Evolutionary conservation across 1,140 invertebrate genomes (phyloP).

Genomic region (Drosophila dunni): DNA sequence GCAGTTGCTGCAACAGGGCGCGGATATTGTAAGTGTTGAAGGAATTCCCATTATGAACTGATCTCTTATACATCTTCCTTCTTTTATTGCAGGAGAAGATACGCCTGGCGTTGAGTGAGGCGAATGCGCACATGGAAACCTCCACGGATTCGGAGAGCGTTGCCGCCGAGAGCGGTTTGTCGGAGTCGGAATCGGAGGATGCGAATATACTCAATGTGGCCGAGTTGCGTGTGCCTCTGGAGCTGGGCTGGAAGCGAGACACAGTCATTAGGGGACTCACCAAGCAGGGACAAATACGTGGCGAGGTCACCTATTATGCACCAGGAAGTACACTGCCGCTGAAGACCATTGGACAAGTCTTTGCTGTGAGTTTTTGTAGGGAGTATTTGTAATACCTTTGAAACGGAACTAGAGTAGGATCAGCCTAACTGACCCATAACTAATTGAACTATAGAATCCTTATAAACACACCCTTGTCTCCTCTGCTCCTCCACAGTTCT

Average conservation of each 20-base stretch:
- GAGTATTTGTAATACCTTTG: slow-evolving; percentile 31
- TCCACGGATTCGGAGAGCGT: slow-evolving; percentile 86
- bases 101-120: slow-evolving; percentile 85
- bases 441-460: neutral
- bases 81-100: slow-evolving; percentile 85
- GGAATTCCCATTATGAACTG: neutral
- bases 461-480: neutral
- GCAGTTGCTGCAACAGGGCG: slow-evolving; percentile 84
- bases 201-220: slow-evolving; percentile 86
- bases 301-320: slow-evolving; percentile 95
- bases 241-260: slow-evolving; percentile 94
- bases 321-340: slow-evolving; percentile 87
- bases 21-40: slow-evolving; percentile 80
- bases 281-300: slow-evolving; percentile 91
- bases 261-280: slow-evolving; percentile 94
- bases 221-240: slow-evolving; percentile 90
- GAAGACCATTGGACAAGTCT: slow-evolving; percentile 85
- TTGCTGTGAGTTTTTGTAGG: slow-evolving; percentile 85
- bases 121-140: slow-evolving; percentile 85
- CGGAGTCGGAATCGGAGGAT: slow-evolving; percentile 85
- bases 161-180: slow-evolving; percentile 85
- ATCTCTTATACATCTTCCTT: neutral
- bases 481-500: slow-evolving; percentile 86
- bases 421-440: neutral
- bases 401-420: neutral